Percentiles rank a stretch among this genome's conserved stretches.
Conservation (phyloP, 2,797 vertebrate genomes). For the Rhinatrema bivittatum region DNA sequence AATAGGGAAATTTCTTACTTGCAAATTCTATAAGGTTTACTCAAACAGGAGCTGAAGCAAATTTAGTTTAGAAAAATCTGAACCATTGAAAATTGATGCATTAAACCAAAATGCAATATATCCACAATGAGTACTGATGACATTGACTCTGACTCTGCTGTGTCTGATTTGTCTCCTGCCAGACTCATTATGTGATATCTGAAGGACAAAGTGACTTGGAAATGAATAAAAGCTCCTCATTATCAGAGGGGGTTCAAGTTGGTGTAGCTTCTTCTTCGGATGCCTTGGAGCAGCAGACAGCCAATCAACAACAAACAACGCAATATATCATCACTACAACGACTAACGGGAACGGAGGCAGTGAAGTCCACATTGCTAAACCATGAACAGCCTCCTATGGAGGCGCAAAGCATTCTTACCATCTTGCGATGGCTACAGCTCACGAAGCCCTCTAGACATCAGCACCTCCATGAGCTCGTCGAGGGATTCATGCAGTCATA, state of each 20-base stretch:
- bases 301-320: conserved; percentile 67
- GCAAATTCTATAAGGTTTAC: no score
- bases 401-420: conserved; percentile 2
- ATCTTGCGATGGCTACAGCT: conserved; percentile 2
- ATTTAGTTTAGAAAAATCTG: no score
- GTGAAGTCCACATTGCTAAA: conserved; percentile 85
- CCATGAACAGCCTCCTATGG: conserved; percentile 52
- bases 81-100: no score
- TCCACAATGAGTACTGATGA: no score
- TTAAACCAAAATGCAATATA: no score
- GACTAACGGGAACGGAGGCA: conserved; percentile 69
- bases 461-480: conserved; percentile 1
- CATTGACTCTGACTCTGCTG: no score
- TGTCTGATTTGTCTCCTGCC: no score
- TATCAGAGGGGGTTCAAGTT: conserved; percentile 50
- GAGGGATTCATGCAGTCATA: conserved; percentile 13
- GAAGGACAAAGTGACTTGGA: conserved; percentile 87
- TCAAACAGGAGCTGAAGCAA: no score
- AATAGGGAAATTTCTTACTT: no score
- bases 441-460: neutral
- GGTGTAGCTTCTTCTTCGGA: conserved; percentile 53
- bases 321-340: conserved; percentile 95
- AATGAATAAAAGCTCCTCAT: conserved; percentile 57
- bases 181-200: conserved; percentile 94
- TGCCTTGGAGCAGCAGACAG: conserved; percentile 65